Evolutionary conservation across 2,888 invertebrate genomes (phyloP).

Genomic region (Shargacucullia verbasci): DNA sequence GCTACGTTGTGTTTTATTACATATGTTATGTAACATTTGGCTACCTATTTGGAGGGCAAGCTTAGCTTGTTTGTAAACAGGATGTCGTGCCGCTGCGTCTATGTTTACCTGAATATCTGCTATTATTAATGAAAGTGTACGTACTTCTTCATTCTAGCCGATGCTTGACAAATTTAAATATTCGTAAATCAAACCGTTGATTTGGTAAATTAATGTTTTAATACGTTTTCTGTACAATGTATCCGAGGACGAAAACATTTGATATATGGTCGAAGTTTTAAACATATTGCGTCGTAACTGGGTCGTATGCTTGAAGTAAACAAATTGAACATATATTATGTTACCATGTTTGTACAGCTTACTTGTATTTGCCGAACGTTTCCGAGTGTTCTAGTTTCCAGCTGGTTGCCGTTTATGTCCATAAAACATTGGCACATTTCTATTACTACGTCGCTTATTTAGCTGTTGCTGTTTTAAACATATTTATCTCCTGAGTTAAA

Average conservation of each 20-base stretch:
- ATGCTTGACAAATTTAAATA: constrained; percentile 5
- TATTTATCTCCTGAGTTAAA: too few relatives aligned
- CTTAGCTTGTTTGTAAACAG: constrained; percentile 31
- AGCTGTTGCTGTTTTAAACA: too few relatives aligned
- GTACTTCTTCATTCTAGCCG: not conserved
- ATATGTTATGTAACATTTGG: constrained; percentile 32
- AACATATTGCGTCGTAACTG: constrained; percentile 32
- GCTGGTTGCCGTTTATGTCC: constrained; percentile 17
- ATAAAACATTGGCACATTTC: constrained; percentile 27
- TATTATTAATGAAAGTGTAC: constrained; percentile 17
- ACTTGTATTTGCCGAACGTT: constrained; percentile 45
- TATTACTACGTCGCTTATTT: not conserved
- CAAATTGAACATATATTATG: constrained; percentile 22
- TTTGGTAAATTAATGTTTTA: too few relatives aligned
- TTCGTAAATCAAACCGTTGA: too few relatives aligned
- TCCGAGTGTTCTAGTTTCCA: constrained; percentile 50
- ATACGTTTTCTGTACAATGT: not conserved
- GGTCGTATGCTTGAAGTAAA: constrained; percentile 18
- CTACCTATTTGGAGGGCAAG: constrained; percentile 22
- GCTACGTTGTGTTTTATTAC: constrained; percentile 40
- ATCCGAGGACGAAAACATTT: not conserved
- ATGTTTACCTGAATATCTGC: constrained; percentile 20
- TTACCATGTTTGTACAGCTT: constrained; percentile 39
- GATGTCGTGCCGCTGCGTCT: constrained; percentile 25
- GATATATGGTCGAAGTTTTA: too few relatives aligned